Evolutionary conservation across 1,140 invertebrate genomes (phyloP).

Genomic region (Bombus sylvicola): DNA sequence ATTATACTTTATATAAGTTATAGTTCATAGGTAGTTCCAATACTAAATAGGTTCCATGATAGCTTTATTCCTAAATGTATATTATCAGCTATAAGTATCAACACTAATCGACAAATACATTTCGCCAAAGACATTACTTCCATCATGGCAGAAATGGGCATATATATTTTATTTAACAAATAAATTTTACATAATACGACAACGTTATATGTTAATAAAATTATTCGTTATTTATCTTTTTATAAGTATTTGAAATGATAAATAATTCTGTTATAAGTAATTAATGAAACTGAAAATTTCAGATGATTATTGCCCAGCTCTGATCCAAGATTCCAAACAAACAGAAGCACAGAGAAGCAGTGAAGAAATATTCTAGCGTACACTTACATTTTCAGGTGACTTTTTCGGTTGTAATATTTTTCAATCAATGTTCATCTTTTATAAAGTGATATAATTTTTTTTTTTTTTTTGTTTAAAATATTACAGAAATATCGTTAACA

Average conservation of each 20-base stretch:
- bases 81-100: neutral
- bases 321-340: neutral
- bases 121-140: neutral
- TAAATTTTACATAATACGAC: neutral
- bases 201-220: neutral
- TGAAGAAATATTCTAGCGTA: constrained; percentile 25
- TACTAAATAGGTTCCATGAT: neutral
- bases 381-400: constrained; percentile 50
- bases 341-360: neutral
- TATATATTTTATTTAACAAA: neutral
- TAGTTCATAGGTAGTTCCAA: neutral
- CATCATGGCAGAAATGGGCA: too few relatives aligned
- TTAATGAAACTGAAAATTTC: neutral
- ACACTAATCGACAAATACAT: neutral
- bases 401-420: constrained; percentile 19
- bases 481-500: neutral
- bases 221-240: too few relatives aligned
- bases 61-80: neutral
- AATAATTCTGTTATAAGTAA: neutral
- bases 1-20: too few relatives aligned
- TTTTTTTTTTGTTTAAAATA: too few relatives aligned
- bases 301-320: neutral
- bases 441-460: neutral
- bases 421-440: constrained; percentile 1
- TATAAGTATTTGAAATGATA: neutral